phyloP scores from a whole-genome alignment of 2,888 invertebrate species.

The Drosophila prolongata region DNA sequence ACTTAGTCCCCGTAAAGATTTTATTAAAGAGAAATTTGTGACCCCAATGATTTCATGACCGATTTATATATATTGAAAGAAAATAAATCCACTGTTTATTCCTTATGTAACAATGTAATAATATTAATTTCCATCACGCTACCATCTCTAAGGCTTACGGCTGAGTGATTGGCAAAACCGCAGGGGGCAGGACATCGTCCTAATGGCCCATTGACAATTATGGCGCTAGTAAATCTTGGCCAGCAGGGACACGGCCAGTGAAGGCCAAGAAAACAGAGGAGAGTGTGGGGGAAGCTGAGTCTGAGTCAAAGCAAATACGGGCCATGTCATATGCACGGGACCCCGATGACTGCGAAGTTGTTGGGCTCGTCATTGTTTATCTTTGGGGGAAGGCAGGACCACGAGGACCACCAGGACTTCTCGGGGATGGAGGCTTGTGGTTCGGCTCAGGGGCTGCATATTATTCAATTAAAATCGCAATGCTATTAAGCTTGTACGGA shows the following conservation, averaged over 20 bases:
- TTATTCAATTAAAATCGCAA: constrained; percentile 80
- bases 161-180: constrained; percentile 65
- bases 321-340: constrained; percentile 29
- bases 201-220: constrained; percentile 77
- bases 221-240: constrained; percentile 70
- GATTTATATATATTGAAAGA: not conserved
- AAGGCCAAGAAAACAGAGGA: not conserved
- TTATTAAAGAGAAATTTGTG: too few species aligned
- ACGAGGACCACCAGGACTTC: too few species aligned
- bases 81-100: not conserved
- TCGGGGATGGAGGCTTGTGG: not conserved
- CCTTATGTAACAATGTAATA: constrained; percentile 3
- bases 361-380: constrained; percentile 30
- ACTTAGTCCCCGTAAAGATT: too few species aligned
- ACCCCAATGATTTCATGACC: too few species aligned
- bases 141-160: constrained; percentile 38
- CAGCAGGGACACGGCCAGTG: constrained; percentile 31
- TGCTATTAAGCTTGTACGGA: constrained; percentile 67
- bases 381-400: not conserved
- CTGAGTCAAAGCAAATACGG: constrained; percentile 50
- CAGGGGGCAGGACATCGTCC: constrained; percentile 53
- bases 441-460: constrained; percentile 52
- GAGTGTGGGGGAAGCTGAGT: not conserved
- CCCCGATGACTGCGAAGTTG: constrained; percentile 15
- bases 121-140: constrained; percentile 28